phyloP scores from a whole-genome alignment of 2,888 invertebrate species.

The Pristionchus arcanus region DNA sequence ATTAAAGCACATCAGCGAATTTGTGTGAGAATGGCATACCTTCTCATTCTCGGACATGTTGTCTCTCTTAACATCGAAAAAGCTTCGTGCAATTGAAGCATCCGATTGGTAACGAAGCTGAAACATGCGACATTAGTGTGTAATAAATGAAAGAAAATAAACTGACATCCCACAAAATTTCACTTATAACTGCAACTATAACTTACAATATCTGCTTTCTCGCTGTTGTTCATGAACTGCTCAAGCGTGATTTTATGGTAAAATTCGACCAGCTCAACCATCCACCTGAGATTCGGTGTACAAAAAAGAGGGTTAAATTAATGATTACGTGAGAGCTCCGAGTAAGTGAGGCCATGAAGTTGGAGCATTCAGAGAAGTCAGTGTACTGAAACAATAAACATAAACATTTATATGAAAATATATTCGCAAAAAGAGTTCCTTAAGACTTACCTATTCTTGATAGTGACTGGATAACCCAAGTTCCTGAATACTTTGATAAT shows the following conservation, averaged over 20 bases:
- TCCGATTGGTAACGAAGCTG: slow-evolving; percentile 7
- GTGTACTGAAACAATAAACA: background rate
- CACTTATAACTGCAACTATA: no score
- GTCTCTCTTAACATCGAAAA: slow-evolving; percentile 10
- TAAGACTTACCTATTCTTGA: slow-evolving; percentile 34
- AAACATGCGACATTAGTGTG: background rate
- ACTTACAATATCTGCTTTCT: background rate
- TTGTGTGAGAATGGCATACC: background rate
- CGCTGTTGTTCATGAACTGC: background rate
- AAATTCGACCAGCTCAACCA: slow-evolving; percentile 18
- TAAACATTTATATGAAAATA: background rate
- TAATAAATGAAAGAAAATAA: no score
- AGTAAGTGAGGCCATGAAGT: slow-evolving; percentile 53
- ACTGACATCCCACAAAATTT: no score
- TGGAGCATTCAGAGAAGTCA: slow-evolving; percentile 38
- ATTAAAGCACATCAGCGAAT: background rate
- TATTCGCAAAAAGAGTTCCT: no score
- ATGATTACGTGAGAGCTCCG: slow-evolving; percentile 35
- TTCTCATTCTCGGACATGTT: slow-evolving; percentile 1
- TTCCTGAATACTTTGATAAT: slow-evolving; percentile 36
- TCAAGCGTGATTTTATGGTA: background rate
- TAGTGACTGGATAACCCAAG: background rate
- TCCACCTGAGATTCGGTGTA: background rate
- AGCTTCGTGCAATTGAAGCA: background rate
- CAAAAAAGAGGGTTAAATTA: background rate